These are phyloP conservation scores for Tillus elongatus DNA, from an alignment of 2,888 invertebrate species.

Conservation along the genomic window DNA sequence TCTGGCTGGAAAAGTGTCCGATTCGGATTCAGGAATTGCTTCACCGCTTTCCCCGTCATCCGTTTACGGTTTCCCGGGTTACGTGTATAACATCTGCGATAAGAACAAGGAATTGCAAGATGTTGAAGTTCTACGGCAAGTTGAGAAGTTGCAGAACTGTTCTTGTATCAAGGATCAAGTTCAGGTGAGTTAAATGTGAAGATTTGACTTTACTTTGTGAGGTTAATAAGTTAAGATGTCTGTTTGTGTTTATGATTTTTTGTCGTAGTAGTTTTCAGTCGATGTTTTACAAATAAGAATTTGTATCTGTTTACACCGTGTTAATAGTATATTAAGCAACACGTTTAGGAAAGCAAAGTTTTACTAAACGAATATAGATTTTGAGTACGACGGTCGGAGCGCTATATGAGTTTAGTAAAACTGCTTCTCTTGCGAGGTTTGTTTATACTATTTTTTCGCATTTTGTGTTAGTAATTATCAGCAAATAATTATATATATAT, in stretches of 20 bases:
- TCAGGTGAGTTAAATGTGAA: constrained; percentile 25
- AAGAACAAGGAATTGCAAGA: constrained; percentile 19
- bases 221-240: background rate
- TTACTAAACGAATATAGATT: no score
- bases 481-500: no score
- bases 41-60: constrained; percentile 40
- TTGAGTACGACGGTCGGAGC: no score
- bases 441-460: no score
- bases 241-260: constrained; percentile 2
- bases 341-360: no score
- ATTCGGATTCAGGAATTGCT: constrained; percentile 41
- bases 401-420: no score
- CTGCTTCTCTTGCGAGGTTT: no score
- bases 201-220: background rate
- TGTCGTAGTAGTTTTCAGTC: no score
- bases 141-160: constrained; percentile 27
- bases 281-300: no score
- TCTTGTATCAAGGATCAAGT: constrained; percentile 34
- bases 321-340: no score
- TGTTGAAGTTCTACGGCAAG: constrained; percentile 4
- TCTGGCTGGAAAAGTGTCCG: constrained; percentile 36
- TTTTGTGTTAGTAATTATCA: no score
- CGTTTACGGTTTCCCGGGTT: constrained; percentile 33
- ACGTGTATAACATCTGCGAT: constrained; percentile 20
- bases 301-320: no score